Evolutionary conservation across 2,797 vertebrate genomes (phyloP), one percentile per base, ranked within the genome.

Genomic region (Tokudaia tokunoshimensis): DNA sequence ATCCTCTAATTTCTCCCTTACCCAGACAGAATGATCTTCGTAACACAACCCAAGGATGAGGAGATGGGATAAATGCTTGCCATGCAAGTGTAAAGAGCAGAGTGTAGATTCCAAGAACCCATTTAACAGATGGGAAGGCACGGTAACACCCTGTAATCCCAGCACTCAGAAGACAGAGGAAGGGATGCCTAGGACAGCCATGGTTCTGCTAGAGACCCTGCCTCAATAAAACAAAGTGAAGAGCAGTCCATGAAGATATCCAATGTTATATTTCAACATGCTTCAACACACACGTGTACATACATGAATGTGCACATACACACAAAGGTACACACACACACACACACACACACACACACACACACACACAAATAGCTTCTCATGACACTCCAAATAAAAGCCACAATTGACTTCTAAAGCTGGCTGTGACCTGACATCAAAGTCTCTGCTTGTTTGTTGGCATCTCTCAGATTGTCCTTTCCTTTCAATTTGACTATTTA

Each of bases 381-480:
- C 19, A 63, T 41, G 83, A 79, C 19, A 44, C 63, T 94, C 47
- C 92, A 95, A 94, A 78, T 61, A 94, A 95, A 88, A 85, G 26
- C 34, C 41, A 91, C 59, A 79, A 91, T 55, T 41, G 14, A 76
- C 17, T 20, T 75, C 63, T 55, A 65, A 93, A 96, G 19, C 44
- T 70, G 22, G 57, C 34, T 8, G 41, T 65, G 79, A 82, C 81
- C n/a, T 65, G 75, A 57, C 20, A 89, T n/a, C 15, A 22, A 24
- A 15, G 17, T 95, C 31, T 92, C 50, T 63, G 50, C 19, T 31
- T 92, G 57, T 22, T 90, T 83, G n/a, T 91, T 82, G 14, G 44
- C 59, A n/a, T 95, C 70, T 50, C 26, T 96, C 19, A 81, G 29
- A 92, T n/a, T 79, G 59, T 50, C 34, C 37, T 44, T 44, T 57